A percentile compares a stretch with the other conserved stretches of the same genome.
Conservation (phyloP, 2,888 invertebrate genomes). For the Aleiodes alternator region DNA sequence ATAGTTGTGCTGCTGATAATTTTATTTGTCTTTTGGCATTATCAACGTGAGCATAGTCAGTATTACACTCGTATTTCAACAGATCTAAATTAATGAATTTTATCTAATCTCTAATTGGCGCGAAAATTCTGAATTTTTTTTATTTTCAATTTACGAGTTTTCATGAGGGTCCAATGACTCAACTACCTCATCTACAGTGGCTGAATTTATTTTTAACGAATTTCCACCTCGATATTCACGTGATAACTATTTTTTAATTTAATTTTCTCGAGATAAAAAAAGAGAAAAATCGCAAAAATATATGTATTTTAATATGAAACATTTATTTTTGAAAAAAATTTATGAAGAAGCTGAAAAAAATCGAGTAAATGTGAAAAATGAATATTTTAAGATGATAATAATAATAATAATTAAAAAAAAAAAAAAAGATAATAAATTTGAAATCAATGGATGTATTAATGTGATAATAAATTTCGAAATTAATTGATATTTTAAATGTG, state of each 20-base stretch:
- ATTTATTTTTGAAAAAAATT: too few relatives aligned
- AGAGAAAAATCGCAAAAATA: neutral
- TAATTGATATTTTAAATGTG: conserved; percentile 11
- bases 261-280: neutral
- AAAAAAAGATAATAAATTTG: too few relatives aligned
- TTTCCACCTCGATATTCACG: neutral
- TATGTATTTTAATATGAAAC: conserved; percentile 1
- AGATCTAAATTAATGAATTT: conserved; percentile 62
- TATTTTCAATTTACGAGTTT: neutral
- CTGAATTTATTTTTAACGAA: neutral
- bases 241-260: conserved; percentile 15
- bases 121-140: neutral
- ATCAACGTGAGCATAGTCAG: conserved; percentile 67
- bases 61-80: conserved; percentile 70
- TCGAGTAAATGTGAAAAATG: too few relatives aligned
- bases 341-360: too few relatives aligned
- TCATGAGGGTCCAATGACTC: conserved; percentile 11
- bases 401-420: too few relatives aligned
- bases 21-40: conserved; percentile 68
- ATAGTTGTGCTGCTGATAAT: conserved; percentile 54
- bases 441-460: neutral
- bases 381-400: too few relatives aligned
- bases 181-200: conserved; percentile 34
- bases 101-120: neutral
- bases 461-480: conserved; percentile 1